Evolutionary conservation across 2,888 invertebrate genomes (phyloP), one percentile per base, ranked within the genome.

Genomic region (Parnassius mnemosyne): DNA sequence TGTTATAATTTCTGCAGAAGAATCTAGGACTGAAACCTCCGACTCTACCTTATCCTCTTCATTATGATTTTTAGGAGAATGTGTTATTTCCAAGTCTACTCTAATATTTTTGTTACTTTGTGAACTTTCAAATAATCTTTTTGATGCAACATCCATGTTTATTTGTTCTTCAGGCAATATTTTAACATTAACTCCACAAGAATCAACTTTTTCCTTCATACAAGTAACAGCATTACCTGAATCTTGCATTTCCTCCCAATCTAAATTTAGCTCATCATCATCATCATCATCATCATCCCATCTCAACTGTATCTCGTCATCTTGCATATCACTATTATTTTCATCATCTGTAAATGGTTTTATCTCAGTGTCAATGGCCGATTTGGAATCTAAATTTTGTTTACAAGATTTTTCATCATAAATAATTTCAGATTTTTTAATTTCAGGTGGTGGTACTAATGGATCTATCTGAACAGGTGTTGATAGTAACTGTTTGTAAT

Each of bases 251-350:
- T 53, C 61, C 25, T 10, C 47, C 44, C 55, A 50, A 44, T 5
- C 41, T 50, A 58, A 7, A 9, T 54, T 60, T 13, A 53, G 42
- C 11, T 25, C 43, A 13, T 60, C 70, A 16, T 68, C 62, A 16
- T 16, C n/a, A 49, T 75, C 75, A 61, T 81, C 83, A 59, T 81
- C 83, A 59, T 85, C 84, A 46, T 85, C 84, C 83, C 83, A 85
- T 66, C 71, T 75, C 3, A 85, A 66, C 43, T 78, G 65, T 9
- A 86, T 65, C 13, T 84, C 80, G 11, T 83, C 79, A 62, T 81
- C 80, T 49, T 65, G 66, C 13, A 64, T 60, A 25, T 70, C 71
- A 60, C 60, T 66, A 13, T 64, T 60, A 13, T 51, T 47, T 46
- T 60, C 59, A 34, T 59, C 52, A 25, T 58, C 57, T 43, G 20